Evolutionary conservation across 2,888 invertebrate genomes (phyloP), one percentile per base, ranked within the genome.

Genomic region (Halictus ligatus): DNA sequence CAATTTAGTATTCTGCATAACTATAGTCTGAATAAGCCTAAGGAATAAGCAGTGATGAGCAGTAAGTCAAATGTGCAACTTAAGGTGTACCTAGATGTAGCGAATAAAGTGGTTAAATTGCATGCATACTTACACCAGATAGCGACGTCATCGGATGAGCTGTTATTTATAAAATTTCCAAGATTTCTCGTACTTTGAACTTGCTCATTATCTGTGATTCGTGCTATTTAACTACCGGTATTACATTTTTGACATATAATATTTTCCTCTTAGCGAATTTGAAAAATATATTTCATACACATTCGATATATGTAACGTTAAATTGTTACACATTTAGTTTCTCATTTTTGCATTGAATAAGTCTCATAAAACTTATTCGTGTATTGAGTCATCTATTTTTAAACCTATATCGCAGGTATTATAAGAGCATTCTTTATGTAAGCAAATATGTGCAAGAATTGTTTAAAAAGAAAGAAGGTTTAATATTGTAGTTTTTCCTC

Each of bases 161-260:
- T 91, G 71, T 88, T 92, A 92, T 92, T 92, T 92, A 91, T 92
- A 92, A 89, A 86, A 83, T 86, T 83, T 79, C 76, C 85, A 83
- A 73, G 83, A 76, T 83, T 86, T 79, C 75, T 72, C 73, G 91
- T 80, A 92, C 92, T 92, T 92, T 90, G 92, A 91, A 87, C 92
- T 87, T 75, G 79, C 60, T 83, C 75, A 72, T 84, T 80, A 74
- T 75, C 80, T 78, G 77, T 64, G 54, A n/a, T 21, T 81, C 73
- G 78, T 64, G 78, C 50, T 35, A 35, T 35, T 35, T 48, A 64
- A 18, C 40, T 67, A 69, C 46, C 79, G 78, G 78, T 81, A 78
- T 71, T 77, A 69, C 75, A 78, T 50, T 77, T 80, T 13, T 71
- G 35, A 58, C 50, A 58, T 25, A 29, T 25, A 4, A 25, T 46